phyloP scores from a whole-genome alignment of 37 sponge, comb jelly and placozoan genomes.

The Hexactinellida sp. region DNA sequence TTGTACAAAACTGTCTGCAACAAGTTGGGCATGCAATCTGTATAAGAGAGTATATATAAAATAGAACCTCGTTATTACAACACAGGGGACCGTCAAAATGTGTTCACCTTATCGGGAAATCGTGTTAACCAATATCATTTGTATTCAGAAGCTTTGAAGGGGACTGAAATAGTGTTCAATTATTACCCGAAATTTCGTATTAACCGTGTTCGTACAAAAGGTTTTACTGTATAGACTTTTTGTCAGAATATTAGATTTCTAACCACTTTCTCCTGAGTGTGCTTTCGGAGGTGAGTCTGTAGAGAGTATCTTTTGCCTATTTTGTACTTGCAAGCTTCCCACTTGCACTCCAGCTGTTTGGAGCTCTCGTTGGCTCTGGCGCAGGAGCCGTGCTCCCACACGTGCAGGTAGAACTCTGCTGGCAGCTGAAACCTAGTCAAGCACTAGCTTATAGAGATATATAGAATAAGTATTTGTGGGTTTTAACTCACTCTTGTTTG shows the following conservation, averaged over 20 bases:
- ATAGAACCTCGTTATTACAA: too few relatives aligned
- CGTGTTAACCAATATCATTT: too few relatives aligned
- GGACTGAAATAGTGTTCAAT: too few relatives aligned
- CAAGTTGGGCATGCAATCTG: background rate
- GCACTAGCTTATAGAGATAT: background rate
- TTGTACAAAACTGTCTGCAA: background rate
- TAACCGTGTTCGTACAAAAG: too few relatives aligned
- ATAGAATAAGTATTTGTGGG: background rate
- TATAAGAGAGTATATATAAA: background rate
- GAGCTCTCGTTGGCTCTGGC: background rate
- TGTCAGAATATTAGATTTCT: too few relatives aligned
- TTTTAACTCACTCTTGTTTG: background rate
- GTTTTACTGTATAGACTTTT: too few relatives aligned
- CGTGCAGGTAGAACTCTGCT: slow-evolving; percentile 1
- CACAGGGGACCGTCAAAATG: too few relatives aligned
- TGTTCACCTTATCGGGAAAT: too few relatives aligned
- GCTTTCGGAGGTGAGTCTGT: background rate
- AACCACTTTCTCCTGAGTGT: background rate
- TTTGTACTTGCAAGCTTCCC: background rate
- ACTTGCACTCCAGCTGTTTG: background rate
- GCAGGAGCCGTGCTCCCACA: background rate
- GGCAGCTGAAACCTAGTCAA: background rate
- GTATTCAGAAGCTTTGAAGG: too few relatives aligned
- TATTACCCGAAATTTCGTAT: too few relatives aligned
- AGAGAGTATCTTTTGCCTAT: background rate